These are phyloP conservation scores for Opisthograptis luteolata DNA, from an alignment of 2,888 invertebrate species.

Conservation along the genomic window DNA sequence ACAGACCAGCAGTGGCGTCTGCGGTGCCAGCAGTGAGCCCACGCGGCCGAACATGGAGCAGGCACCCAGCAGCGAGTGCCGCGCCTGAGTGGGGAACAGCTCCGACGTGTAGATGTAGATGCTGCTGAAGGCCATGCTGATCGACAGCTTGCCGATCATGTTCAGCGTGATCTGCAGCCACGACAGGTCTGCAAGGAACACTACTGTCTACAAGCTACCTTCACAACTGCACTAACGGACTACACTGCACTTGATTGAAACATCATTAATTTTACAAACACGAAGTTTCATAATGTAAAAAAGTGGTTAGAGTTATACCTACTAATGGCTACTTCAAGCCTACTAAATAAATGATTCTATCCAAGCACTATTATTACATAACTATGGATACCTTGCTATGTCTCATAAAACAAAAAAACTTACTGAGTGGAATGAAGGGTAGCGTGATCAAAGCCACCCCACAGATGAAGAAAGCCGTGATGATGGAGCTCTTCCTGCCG, in stretches of 20 bases:
- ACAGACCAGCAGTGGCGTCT: slow-evolving; percentile 86
- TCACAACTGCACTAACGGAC: neutral
- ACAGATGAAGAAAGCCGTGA: slow-evolving; percentile 83
- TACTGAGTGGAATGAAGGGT: slow-evolving; percentile 84
- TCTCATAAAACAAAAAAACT: too few relatives aligned
- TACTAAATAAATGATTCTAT: too few relatives aligned
- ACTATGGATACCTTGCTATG: too few relatives aligned
- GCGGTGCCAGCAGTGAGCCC: slow-evolving; percentile 87
- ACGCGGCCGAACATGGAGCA: slow-evolving; percentile 88
- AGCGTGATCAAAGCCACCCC: slow-evolving; percentile 82
- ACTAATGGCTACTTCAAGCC: too few relatives aligned
- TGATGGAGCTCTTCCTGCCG: slow-evolving; percentile 84
- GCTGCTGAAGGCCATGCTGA: slow-evolving; percentile 78
- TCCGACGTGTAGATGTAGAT: slow-evolving; percentile 86
- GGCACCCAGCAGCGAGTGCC: slow-evolving; percentile 85
- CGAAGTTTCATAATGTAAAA: too few relatives aligned
- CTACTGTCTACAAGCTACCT: slow-evolving; percentile 25
- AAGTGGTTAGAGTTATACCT: too few relatives aligned
- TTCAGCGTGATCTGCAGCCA: slow-evolving; percentile 80
- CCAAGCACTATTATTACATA: too few relatives aligned
- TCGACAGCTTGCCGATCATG: slow-evolving; percentile 76
- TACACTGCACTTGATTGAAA: too few relatives aligned
- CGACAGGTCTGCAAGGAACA: slow-evolving; percentile 53
- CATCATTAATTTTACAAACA: too few relatives aligned
- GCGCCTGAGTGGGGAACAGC: slow-evolving; percentile 86